These are phyloP conservation scores for Hemibagrus guttatus DNA, from an alignment of 2,797 vertebrate species.

Conservation along the genomic window DNA sequence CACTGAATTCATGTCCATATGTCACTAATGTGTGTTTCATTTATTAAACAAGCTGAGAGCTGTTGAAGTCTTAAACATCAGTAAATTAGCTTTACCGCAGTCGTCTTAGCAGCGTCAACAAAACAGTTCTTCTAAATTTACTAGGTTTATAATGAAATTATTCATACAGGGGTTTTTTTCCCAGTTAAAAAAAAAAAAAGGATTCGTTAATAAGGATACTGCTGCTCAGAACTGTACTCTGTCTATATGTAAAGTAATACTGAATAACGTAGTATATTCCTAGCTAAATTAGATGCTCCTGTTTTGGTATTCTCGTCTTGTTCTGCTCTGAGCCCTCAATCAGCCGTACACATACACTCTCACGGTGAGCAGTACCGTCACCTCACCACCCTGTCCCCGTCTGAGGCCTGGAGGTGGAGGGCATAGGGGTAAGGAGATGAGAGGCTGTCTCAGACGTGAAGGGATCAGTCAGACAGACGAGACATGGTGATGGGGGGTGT, in stretches of 20 bases:
- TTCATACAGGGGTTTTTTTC: background rate
- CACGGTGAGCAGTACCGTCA: slow-evolving; percentile 51
- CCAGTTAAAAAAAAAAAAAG: background rate
- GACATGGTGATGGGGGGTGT: slow-evolving; percentile 7
- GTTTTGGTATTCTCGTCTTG: slow-evolving; percentile 35
- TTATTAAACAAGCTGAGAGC: background rate
- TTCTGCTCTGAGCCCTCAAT: slow-evolving; percentile 27
- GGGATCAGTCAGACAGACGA: background rate
- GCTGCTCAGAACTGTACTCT: background rate
- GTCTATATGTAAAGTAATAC: background rate
- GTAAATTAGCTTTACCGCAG: background rate
- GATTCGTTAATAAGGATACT: background rate
- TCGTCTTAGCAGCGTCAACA: background rate
- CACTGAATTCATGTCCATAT: background rate
- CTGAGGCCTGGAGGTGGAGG: slow-evolving; percentile 28
- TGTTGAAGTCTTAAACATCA: background rate
- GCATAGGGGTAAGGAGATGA: slow-evolving; percentile 1
- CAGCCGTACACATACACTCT: slow-evolving; percentile 39
- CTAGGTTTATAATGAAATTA: background rate
- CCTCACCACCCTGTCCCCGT: background rate
- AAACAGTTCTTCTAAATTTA: background rate
- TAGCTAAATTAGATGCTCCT: slow-evolving; percentile 38
- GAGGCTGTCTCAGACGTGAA: slow-evolving; percentile 10
- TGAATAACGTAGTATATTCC: background rate
- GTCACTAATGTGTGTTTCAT: background rate